phyloP scores from a whole-genome alignment of 2,888 invertebrate genomes.

The Heteropelma amictum region DNA sequence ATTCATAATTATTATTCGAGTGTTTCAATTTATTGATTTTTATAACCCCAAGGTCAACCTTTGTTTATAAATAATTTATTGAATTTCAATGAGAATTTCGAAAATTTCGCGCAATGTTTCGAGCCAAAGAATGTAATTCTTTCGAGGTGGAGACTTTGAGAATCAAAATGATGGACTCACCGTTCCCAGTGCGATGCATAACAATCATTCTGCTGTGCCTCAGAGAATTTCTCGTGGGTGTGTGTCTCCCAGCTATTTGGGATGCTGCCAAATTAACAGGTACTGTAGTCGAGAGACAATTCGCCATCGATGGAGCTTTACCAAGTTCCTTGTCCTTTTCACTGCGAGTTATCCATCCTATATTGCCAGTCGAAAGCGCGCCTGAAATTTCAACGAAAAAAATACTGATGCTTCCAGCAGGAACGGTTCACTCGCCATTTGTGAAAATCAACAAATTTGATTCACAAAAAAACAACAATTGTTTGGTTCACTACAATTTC shows the following conservation, averaged over 20 bases:
- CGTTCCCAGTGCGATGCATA: slow-evolving; percentile 81
- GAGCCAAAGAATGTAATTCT: too few species aligned
- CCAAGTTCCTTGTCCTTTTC: slow-evolving; percentile 69
- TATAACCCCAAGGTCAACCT: neutral
- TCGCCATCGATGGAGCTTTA: slow-evolving; percentile 79
- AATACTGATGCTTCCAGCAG: neutral
- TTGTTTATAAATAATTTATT: neutral
- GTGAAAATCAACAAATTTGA: neutral
- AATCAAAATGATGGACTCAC: slow-evolving; percentile 69
- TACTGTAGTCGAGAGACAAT: slow-evolving; percentile 82
- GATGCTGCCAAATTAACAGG: slow-evolving; percentile 84
- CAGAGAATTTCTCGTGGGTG: slow-evolving; percentile 84
- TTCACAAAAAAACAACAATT: neutral
- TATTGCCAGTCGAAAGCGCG: slow-evolving; percentile 71
- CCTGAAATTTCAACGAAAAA: slow-evolving; percentile 56
- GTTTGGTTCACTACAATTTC: neutral
- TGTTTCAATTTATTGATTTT: neutral
- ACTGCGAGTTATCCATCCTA: slow-evolving; percentile 65
- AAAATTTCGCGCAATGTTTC: too few species aligned
- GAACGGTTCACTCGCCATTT: too few species aligned
- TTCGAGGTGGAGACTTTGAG: neutral
- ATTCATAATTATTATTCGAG: neutral
- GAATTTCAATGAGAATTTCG: neutral
- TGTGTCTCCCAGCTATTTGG: slow-evolving; percentile 83
- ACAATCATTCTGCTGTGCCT: slow-evolving; percentile 86